phyloP scores from a whole-genome alignment of 2,113 vertebrate genomes.

The Odontophorus gujanensis region DNA sequence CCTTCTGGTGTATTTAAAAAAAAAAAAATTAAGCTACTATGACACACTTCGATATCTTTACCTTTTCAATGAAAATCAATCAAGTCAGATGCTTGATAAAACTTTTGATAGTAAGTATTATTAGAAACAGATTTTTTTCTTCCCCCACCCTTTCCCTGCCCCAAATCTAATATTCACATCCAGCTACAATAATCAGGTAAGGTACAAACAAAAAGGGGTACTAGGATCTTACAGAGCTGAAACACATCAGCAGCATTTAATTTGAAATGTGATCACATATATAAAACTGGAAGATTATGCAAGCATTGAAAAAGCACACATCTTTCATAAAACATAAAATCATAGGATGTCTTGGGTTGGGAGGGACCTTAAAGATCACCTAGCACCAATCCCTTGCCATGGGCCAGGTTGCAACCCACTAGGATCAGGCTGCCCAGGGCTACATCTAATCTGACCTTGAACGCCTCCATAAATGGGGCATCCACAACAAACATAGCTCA shows the following conservation, averaged over 20 bases:
- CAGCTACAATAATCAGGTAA: not conserved
- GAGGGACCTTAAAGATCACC: not conserved
- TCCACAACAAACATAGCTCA: not conserved
- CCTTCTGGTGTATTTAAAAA: not conserved
- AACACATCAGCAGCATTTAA: not conserved
- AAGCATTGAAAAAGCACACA: not conserved
- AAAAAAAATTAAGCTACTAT: not conserved
- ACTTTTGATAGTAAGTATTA: fast-evolving
- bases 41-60: not conserved
- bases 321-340: not conserved
- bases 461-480: not conserved
- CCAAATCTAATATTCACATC: not conserved
- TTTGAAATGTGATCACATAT: not conserved
- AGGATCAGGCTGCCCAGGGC: not conserved
- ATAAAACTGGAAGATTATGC: not conserved
- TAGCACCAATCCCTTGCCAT: not conserved
- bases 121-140: not conserved
- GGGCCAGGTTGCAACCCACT: not conserved
- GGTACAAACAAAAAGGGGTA: not conserved
- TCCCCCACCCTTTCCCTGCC: fast-evolving
- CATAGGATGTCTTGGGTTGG: not conserved
- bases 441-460: not conserved
- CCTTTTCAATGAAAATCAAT: not conserved
- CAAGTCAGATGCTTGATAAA: not conserved
- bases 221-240: not conserved